Evolutionary conservation across 2,888 invertebrate species (phyloP).

Genomic region (Ramazzottius varieornatus): DNA sequence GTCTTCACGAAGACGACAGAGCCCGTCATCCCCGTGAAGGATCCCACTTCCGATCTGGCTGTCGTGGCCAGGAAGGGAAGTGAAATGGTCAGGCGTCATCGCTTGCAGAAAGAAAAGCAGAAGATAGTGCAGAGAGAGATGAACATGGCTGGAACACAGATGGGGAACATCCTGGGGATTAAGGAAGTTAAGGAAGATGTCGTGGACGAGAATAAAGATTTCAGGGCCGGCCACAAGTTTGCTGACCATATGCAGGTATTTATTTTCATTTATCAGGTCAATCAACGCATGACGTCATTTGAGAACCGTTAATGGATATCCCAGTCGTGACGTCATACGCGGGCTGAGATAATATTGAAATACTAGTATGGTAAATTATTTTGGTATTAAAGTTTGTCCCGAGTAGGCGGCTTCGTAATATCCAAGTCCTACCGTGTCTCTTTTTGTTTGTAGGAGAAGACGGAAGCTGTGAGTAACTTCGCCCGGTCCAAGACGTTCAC

Average conservation of each 20-base stretch:
- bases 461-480: constrained; percentile 47
- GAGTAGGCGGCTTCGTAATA: too few species aligned
- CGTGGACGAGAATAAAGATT: constrained; percentile 49
- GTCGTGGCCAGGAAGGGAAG: constrained; percentile 78
- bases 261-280: too few species aligned
- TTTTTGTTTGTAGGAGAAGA: constrained; percentile 24
- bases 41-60: constrained; percentile 93
- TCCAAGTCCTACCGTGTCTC: too few species aligned
- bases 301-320: too few species aligned
- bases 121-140: constrained; percentile 96
- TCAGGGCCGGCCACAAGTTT: constrained; percentile 77
- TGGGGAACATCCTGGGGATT: constrained; percentile 90
- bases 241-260: constrained; percentile 60
- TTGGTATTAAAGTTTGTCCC: too few species aligned
- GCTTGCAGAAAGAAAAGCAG: constrained; percentile 84
- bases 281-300: too few species aligned
- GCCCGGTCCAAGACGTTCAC: constrained; percentile 25
- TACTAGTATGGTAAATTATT: too few species aligned
- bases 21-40: constrained; percentile 80
- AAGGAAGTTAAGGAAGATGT: constrained; percentile 33
- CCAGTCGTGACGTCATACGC: too few species aligned
- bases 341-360: too few species aligned
- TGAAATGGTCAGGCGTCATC: constrained; percentile 54
- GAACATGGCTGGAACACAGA: constrained; percentile 83
- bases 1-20: constrained; percentile 97